Base-by-base conservation (phyloP, 2,888 invertebrate species). In the Tuta absoluta region DNA sequence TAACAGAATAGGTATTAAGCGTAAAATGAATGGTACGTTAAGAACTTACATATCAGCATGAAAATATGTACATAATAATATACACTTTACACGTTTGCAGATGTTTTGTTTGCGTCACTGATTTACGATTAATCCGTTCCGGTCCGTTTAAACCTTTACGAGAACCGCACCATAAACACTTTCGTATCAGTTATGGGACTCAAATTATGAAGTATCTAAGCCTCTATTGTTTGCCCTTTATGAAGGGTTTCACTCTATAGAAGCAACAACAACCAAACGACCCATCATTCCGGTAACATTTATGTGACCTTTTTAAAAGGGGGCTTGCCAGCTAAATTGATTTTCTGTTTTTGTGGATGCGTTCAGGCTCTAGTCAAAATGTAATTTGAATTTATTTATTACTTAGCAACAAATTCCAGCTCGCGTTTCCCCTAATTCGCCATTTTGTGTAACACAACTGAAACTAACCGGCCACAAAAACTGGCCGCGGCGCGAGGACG, bases 91-190 rank as follows among this genome's bases (percentile, higher is more conserved):
- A 33, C 33, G 33, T 8, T 33, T 33, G 10, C 33, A 33, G 4
- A 8, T 33, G 33, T 45, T 45, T 45, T 45, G 45, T 33, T 33
- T 17, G 17, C 24, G 28, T 28, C 28, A 33, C 56, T 85, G 84
- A 85, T 86, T 85, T 85, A 85, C 79, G 80, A 77, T 71, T 72
- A 75, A 79, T 76, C 82, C 81, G 81, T 82, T 85, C 84, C 84
- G 82, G 81, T 74, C 81, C 73, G 81, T 84, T 85, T 84, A 86
- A 87, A 87, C 87, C 87, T 86, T 87, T 86, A 79, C 84, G 82
- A 82, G 82, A 85, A 83, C 81, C 82, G 80, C 86, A 86, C 87
- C 89, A 86, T 89, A 88, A 89, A 89, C 84, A 84, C 86, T 86
- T 88, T 86, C 87, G 86, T 85, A 81, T 78, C 84, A 77, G 84